A percentile compares a stretch with the other conserved stretches of the same genome.
phyloP scores from a whole-genome alignment of 2,113 vertebrate genomes.

The Rhinolophus sinicus region DNA sequence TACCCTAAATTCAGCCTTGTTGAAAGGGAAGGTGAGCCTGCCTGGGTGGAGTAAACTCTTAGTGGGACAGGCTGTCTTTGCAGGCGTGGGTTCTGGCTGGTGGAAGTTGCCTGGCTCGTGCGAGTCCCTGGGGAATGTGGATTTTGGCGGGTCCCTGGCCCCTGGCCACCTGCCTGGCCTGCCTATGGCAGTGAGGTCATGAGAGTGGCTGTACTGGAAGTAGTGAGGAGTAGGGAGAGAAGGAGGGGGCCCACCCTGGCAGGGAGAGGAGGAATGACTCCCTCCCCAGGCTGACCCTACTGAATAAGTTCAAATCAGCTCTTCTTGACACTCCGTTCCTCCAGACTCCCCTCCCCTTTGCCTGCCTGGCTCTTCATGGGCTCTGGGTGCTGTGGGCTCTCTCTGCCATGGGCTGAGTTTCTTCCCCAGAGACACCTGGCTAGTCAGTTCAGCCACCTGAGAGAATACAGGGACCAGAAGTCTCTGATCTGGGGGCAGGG shows the following conservation, averaged over 20 bases:
- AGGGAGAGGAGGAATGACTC: neutral
- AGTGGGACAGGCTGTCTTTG: constrained; percentile 27
- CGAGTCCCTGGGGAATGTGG: constrained; percentile 41
- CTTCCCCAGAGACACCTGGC: neutral
- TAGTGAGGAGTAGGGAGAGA: neutral
- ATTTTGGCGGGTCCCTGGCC: constrained; percentile 58
- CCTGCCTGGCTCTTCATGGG: neutral
- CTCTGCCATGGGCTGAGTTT: neutral
- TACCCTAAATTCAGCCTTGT: neutral
- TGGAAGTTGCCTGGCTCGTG: constrained; percentile 38
- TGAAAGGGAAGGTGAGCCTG: neutral
- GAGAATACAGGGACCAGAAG: neutral
- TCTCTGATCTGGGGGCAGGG: neutral
- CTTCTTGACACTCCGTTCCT: neutral
- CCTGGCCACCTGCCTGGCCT: constrained; percentile 56
- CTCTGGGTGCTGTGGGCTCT: neutral
- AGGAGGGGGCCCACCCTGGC: neutral
- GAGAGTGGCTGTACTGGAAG: constrained; percentile 41
- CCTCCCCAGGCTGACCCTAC: constrained; percentile 15
- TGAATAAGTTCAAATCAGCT: neutral
- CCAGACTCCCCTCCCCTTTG: neutral
- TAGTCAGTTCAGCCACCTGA: neutral
- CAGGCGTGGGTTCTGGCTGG: neutral
- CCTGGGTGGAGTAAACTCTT: neutral
- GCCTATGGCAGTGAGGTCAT: constrained; percentile 67